Evolutionary conservation across 37 sponge, comb jelly and placozoan genomes (phyloP), one percentile per base, ranked within the genome.

Genomic region (Theonella swinhoei): DNA sequence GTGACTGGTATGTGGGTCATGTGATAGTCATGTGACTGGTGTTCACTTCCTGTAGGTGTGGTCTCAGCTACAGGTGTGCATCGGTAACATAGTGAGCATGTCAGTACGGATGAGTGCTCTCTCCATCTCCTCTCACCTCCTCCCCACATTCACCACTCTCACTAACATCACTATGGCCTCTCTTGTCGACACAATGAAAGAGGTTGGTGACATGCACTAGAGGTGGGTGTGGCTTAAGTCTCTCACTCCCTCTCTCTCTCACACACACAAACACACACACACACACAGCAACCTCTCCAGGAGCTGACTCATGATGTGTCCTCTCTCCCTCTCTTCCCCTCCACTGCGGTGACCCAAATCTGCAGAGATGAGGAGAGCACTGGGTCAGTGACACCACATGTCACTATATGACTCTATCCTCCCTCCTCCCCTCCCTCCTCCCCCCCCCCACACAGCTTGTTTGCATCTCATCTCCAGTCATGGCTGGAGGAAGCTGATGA

Each of bases 91-190:
- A 4, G 72, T 73, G 42, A 60, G 59, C 75, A 40, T 36, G 40
- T 75, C 77, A 9, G 42, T 76, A 0, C 70, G 83, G 14, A 17
- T 47, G 1, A n/a, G 29, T 42, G 69, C 82, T 5, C 77, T 82
- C 42, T 81, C 88, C 38, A 43, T 74, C 87, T 64, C 81, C 38
- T 62, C 75, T 39, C 83, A 73, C 76, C 25, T 62, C 38, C 69
- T 80, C 36, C 77, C 70, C 30, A 82, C 77, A 26, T 85, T 86
- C 59, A 35, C 83, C 0, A 30, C 75, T n/a, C 39, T 91, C 43
- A 82, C 87, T 25, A 40, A 87, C 74, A 19, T 61, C 9, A 32
- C 73, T 1, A 22, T 91, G 22, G 62, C 79, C 5, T 47, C 83
- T 24, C 83, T 74, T 19, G 74, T 67, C 34, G 70, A 68, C 30